A percentile compares a stretch with the other conserved stretches of the same genome.
These are phyloP conservation scores for Corvus moneduloides DNA, from an alignment of 2,113 vertebrate species.

Conservation along the genomic window DNA sequence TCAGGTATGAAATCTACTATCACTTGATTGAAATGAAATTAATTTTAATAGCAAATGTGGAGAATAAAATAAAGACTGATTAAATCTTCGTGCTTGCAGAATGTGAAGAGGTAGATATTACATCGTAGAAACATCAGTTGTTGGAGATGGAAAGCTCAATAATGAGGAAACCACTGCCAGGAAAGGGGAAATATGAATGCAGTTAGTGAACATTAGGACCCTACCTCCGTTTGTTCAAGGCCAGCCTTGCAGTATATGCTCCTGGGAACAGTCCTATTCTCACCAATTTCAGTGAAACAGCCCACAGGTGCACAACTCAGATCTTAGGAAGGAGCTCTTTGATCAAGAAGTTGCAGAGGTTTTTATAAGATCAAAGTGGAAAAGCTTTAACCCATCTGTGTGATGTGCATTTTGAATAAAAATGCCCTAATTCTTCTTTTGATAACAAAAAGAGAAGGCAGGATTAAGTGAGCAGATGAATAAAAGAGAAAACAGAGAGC, in stretches of 20 bases:
- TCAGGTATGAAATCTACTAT: neutral
- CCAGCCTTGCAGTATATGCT: neutral
- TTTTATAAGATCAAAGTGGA: conserved; percentile 47
- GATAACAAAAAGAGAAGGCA: neutral
- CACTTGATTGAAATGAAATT: neutral
- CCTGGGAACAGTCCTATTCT: neutral
- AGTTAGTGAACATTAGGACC: neutral
- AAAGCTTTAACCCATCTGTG: conserved; percentile 16
- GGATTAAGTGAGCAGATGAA: neutral
- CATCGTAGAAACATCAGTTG: neutral
- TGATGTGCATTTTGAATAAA: conserved; percentile 37
- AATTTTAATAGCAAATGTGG: neutral
- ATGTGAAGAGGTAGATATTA: neutral
- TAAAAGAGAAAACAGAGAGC: neutral
- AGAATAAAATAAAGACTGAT: neutral
- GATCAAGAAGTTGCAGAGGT: conserved; percentile 10
- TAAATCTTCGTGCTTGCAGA: neutral
- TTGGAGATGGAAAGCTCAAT: neutral
- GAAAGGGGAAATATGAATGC: neutral
- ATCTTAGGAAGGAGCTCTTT: conserved; percentile 1
- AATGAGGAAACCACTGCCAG: neutral
- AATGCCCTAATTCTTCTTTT: conserved; percentile 27
- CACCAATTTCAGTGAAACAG: neutral
- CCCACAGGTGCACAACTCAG: neutral
- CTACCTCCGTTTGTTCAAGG: neutral